Conservation (phyloP, 2,797 vertebrate genomes). For the Tragelaphus oryx region DNA sequence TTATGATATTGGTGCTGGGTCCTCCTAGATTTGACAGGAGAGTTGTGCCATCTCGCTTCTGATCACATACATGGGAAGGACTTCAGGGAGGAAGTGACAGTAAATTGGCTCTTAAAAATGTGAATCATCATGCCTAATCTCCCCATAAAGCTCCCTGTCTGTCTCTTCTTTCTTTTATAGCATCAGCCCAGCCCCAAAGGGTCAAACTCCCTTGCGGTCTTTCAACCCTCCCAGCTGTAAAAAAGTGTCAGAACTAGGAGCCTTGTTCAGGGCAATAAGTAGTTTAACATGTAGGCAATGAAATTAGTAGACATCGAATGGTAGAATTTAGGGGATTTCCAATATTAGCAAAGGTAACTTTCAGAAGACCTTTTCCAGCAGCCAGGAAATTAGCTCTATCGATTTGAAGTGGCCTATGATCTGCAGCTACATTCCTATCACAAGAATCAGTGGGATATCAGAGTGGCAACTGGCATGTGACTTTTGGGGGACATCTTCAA, state of each 20-base stretch:
- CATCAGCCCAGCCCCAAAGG: rapidly evolving
- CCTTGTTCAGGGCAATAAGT: not conserved
- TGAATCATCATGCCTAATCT: not conserved
- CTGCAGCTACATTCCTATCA: not conserved
- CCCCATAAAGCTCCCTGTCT: not conserved
- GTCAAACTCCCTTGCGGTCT: not conserved
- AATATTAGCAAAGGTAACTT: not conserved
- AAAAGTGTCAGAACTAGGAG: not conserved
- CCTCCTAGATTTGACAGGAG: not conserved
- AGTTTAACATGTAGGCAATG: not conserved
- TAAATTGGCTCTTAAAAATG: not conserved
- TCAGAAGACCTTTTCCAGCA: not conserved
- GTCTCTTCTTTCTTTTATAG: not conserved
- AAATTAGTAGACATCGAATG: not conserved
- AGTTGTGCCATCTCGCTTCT: not conserved
- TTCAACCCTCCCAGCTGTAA: not conserved
- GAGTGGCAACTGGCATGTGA: not conserved
- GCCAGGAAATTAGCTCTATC: not conserved
- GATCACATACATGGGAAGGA: not conserved
- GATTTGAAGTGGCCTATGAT: not conserved
- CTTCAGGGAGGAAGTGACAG: not conserved
- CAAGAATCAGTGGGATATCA: not conserved
- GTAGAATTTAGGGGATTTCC: not conserved
- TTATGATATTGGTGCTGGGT: not conserved
- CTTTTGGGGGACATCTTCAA: not conserved